Evolutionary conservation across 2,888 invertebrate genomes (phyloP).

Genomic region (Pollenia amentaria): DNA sequence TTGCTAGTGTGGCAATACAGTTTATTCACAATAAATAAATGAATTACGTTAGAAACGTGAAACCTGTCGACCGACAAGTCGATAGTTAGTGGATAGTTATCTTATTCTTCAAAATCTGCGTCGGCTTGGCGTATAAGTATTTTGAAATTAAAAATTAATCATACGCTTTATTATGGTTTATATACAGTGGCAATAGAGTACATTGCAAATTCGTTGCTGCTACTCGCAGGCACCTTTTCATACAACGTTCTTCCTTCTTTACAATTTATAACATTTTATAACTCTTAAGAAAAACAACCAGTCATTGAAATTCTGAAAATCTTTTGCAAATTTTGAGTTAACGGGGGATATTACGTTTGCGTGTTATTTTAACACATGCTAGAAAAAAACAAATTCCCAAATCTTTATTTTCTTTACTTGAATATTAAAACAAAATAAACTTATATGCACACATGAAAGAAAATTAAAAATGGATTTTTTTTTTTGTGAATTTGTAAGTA

Average conservation of each 20-base stretch:
- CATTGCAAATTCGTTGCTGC: background rate
- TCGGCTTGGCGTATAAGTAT: background rate
- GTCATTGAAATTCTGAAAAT: slow-evolving; percentile 56
- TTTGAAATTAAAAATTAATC: background rate
- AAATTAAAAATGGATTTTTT: slow-evolving; percentile 34
- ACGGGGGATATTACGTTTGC: slow-evolving; percentile 36
- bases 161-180: background rate
- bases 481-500: background rate
- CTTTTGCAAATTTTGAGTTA: slow-evolving; percentile 16
- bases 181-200: background rate
- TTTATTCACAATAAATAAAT: too few species aligned
- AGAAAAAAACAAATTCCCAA: slow-evolving; percentile 6
- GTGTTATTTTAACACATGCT: slow-evolving; percentile 60
- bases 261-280: slow-evolving; percentile 9
- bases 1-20: too few species aligned
- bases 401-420: background rate
- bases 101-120: too few species aligned
- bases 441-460: slow-evolving; percentile 6
- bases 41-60: too few species aligned
- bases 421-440: slow-evolving; percentile 27
- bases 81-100: too few species aligned
- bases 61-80: too few species aligned
- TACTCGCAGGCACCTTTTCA: background rate
- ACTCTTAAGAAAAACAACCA: slow-evolving; percentile 46
- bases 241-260: background rate